Conservation (phyloP, 2,888 invertebrate genomes). For the Diogma glabrata region DNA sequence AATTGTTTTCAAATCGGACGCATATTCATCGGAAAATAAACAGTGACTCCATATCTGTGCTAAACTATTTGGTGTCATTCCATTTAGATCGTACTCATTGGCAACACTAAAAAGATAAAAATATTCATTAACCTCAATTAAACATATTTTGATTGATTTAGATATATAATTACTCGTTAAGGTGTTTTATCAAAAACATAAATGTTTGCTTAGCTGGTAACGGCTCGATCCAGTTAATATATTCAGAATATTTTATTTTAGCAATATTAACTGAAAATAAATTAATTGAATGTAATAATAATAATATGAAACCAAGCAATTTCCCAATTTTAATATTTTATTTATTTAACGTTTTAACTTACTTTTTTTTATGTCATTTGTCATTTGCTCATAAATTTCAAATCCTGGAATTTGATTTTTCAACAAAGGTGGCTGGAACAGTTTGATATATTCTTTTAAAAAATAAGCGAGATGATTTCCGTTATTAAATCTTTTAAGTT, state of each 20-base stretch:
- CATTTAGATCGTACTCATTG: background rate
- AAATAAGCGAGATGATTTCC: constrained; percentile 1
- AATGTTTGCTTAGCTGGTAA: background rate
- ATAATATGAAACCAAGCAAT: no score
- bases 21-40: background rate
- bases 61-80: background rate
- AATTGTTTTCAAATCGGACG: background rate
- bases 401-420: background rate
- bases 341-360: no score
- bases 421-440: background rate
- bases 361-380: background rate
- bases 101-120: background rate
- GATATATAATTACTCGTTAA: background rate
- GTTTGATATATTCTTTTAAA: background rate
- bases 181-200: constrained; percentile 1
- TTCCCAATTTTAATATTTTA: no score
- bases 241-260: constrained; percentile 2
- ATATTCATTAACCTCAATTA: background rate
- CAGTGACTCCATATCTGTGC: constrained; percentile 2
- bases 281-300: no score
- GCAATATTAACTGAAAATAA: constrained; percentile 5
- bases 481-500: constrained; percentile 4
- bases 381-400: constrained; percentile 4
- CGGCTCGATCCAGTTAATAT: constrained; percentile 2
- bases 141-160: background rate